Evolutionary conservation across 2,888 invertebrate genomes (phyloP), one percentile per base, ranked within the genome.

Genomic region (Caenorhabditis uteleia): DNA sequence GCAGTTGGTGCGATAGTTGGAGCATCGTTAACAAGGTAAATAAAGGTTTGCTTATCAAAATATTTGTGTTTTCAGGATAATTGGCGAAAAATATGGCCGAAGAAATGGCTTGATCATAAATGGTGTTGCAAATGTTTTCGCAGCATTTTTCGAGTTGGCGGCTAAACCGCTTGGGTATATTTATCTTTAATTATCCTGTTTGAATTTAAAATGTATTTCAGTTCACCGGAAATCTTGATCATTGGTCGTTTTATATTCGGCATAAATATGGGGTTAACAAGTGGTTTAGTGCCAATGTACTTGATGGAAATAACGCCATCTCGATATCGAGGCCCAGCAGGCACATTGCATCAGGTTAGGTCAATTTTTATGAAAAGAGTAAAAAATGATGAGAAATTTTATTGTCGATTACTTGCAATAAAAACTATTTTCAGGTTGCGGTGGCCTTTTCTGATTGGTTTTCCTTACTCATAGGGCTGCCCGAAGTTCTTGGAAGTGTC

Each of bases 381-480:
- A n/a, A 16, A 40, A 27, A 14, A 40, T 10, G 14, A 18, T 6
- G 2, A 39, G 23, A 49, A 47, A 33, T n/a, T 46, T 6, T 14
- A 43, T 29, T 38, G 12, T 20, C 10, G n/a, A 42, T 29, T 12
- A 49, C 38, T 44, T 8, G 3, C 7, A 6, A 12, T 26, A 5
- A 7, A 12, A 14, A n/a, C 21, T 45, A 1, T 21, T 44, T 55
- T 26, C 55, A 80, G 78, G 74, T 81, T 3, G 85, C 84, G 5
- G 84, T 85, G 3, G 85, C 85, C 6, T 80, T 82, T 25, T 85
- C 85, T 5, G 82, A 86, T 23, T 81, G 85, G 69, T 74, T 84
- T 49, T 85, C 86, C 8, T 84, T 86, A 59, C 70, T 85, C 14
- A 77, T 86, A 14, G 85, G 85, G 3, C 82, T 86, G 44, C 84